Percentiles rank a stretch among this genome's conserved stretches.
These are phyloP conservation scores for Nemopilema nomurai DNA, from an alignment of 30 jellyfish, hydroid and myxozoan species.

Conservation along the genomic window DNA sequence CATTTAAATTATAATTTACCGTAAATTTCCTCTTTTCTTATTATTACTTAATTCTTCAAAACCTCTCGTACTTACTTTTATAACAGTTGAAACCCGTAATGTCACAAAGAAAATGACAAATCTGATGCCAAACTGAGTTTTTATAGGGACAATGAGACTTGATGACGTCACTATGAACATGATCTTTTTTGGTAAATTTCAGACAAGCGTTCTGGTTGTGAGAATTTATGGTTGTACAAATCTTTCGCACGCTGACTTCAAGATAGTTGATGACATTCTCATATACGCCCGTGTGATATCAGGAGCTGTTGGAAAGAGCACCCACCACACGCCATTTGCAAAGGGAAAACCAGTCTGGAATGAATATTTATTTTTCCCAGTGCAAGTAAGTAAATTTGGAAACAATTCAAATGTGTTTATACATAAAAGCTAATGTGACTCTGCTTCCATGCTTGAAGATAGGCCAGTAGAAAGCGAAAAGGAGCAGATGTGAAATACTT, in stretches of 20 bases:
- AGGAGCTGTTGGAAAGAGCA: constrained; percentile 59
- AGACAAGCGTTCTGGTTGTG: constrained; percentile 62
- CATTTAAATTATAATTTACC: no score
- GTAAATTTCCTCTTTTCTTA: no score
- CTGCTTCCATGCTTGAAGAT: neutral
- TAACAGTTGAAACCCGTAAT: no score
- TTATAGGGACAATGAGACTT: neutral
- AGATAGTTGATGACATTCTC: constrained; percentile 43
- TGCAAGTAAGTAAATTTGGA: constrained; percentile 50
- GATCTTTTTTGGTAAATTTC: neutral
- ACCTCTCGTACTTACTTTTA: no score
- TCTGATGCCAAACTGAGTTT: neutral
- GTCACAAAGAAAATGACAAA: neutral
- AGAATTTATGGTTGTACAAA: constrained; percentile 60
- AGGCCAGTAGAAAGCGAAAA: no score
- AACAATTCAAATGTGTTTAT: no score
- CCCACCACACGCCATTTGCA: constrained; percentile 47
- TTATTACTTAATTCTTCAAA: no score
- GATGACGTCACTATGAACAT: neutral
- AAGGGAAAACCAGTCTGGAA: constrained; percentile 74
- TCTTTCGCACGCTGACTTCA: constrained; percentile 45
- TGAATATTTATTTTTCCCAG: constrained; percentile 59
- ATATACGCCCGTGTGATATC: constrained; percentile 60
- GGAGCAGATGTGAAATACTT: no score
- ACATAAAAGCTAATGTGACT: neutral